Evolutionary conservation across 1,140 invertebrate species (phyloP).

Genomic region (Augochlora pura): DNA sequence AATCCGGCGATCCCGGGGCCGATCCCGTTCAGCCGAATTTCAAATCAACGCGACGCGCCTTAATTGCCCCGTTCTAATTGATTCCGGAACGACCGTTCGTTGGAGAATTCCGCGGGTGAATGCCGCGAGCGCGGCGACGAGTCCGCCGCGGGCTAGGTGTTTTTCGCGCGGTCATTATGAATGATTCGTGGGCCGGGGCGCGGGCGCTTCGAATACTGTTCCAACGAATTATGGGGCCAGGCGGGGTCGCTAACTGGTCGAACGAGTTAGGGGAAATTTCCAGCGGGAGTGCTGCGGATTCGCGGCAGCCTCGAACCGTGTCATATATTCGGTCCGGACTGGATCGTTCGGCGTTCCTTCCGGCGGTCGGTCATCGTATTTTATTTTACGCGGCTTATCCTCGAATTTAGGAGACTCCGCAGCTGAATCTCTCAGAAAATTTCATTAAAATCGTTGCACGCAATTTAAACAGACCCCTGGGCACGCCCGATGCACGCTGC

Average conservation of each 20-base stretch:
- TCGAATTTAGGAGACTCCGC: no score
- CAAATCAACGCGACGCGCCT: neutral
- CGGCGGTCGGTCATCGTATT: neutral
- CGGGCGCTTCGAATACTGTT: neutral
- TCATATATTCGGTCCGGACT: neutral
- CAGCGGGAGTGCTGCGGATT: neutral
- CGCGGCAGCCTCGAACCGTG: neutral
- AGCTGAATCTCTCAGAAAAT: no score
- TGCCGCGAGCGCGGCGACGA: neutral
- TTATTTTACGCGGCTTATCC: no score
- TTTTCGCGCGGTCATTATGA: neutral
- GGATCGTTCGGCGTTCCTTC: neutral
- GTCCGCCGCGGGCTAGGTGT: no score
- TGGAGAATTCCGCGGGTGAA: neutral
- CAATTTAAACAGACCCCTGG: no score
- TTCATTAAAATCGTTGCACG: no score
- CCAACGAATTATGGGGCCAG: neutral
- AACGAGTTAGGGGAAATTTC: neutral
- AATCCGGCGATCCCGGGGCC: neutral
- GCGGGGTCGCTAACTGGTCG: neutral
- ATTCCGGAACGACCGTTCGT: neutral
- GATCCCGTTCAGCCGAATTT: neutral
- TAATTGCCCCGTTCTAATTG: slow-evolving; percentile 9
- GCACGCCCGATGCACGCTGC: no score
- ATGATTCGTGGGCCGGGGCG: neutral